phyloP scores from a whole-genome alignment of 30 jellyfish, hydroid and myxozoan genomes.

The Chrysaora quinquecirrha region DNA sequence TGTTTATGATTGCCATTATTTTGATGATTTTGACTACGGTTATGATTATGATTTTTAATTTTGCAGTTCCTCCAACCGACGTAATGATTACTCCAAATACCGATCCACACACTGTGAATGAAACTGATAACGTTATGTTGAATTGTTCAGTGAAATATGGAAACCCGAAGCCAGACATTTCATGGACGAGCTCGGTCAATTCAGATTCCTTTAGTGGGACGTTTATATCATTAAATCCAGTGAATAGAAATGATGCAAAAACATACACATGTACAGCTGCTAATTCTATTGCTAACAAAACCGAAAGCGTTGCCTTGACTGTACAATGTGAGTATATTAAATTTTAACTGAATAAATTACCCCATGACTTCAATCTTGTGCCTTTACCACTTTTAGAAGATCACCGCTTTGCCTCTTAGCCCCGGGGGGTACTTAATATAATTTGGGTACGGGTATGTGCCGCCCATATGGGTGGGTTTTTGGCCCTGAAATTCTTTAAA shows the following conservation, averaged over 20 bases:
- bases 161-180: neutral
- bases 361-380: too few species aligned
- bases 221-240: neutral
- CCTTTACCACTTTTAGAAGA: too few species aligned
- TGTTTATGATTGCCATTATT: too few species aligned
- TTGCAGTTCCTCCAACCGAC: neutral
- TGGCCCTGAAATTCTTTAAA: too few species aligned
- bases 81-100: neutral
- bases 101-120: neutral
- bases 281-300: neutral
- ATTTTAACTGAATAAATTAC: too few species aligned
- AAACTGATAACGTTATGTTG: neutral
- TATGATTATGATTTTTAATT: too few species aligned
- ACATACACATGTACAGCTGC: neutral
- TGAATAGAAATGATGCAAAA: neutral
- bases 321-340: neutral
- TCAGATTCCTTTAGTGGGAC: neutral
- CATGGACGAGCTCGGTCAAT: neutral
- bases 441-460: too few species aligned
- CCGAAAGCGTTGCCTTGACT: neutral
- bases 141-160: neutral
- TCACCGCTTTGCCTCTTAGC: too few species aligned
- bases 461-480: too few species aligned
- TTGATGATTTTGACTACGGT: too few species aligned
- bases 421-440: too few species aligned